Evolutionary conservation across 1,140 invertebrate species (phyloP), one percentile per base, ranked within the genome.

Genomic region (Gonatopus flavifemur): DNA sequence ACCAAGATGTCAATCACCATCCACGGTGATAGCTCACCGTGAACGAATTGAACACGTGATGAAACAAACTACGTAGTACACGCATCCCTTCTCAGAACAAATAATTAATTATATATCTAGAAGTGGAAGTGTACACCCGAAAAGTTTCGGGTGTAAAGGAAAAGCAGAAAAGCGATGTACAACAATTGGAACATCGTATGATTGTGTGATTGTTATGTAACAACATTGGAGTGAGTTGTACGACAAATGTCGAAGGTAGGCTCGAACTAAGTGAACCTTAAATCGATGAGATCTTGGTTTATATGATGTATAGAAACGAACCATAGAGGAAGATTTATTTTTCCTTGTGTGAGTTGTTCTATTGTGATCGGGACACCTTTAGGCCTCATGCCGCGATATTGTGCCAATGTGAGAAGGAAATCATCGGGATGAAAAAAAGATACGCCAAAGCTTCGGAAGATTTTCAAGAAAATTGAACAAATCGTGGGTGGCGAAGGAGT

Each of bases 181-280:
- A n/a, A 44, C 43, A 59, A 42, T 20, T 24, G 36, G 19, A 56
- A 49, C 57, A 51, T 62, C 37, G 56, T 46, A 56, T 69, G 49
- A 55, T 55, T 52, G 61, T 57, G 10, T 31, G 47, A 64, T 74
- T 72, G 71, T 77, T 74, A 60, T 74, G 72, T 74, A 77, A 76
- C 70, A 73, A 72, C 62, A 70, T 70, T 46, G 48, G 53, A 75
- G 67, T 74, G 64, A 75, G 71, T 75, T 74, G 73, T 74, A 75
- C 71, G 71, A 75, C 72, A 76, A 75, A 76, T 72, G 70, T 74
- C 73, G 67, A 57, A 52, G 52, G 51, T 55, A 62, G 70, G 68
- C 68, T 77, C 67, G 66, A 68, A 74, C 63, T 73, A 76, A 76
- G 70, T 74, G 73, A 72, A 72, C 68, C 74, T 69, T 75, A 55